Evolutionary conservation across 2,113 vertebrate genomes (phyloP).

Genomic region (Columbina picui): DNA sequence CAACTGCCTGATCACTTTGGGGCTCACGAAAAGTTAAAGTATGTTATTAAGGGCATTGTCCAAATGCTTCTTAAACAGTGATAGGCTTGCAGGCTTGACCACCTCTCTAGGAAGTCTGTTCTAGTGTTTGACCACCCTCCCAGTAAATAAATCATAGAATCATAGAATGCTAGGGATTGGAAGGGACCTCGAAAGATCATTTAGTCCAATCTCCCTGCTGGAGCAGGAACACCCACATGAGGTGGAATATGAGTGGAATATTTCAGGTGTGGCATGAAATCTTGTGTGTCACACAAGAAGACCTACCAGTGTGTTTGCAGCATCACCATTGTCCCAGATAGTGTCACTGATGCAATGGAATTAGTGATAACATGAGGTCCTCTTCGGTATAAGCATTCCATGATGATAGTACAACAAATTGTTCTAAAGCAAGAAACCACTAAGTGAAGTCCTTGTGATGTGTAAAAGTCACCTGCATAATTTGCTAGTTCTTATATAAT

Average conservation of each 20-base stretch:
- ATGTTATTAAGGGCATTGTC: too few relatives aligned
- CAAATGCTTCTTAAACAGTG: too few relatives aligned
- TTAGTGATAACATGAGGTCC: neutral
- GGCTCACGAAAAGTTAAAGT: neutral
- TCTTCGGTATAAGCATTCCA: neutral
- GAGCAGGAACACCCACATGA: too few relatives aligned
- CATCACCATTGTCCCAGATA: neutral
- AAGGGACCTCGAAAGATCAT: too few relatives aligned
- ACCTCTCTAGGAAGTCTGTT: too few relatives aligned
- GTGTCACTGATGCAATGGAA: neutral
- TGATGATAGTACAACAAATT: neutral
- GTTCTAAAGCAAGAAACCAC: neutral
- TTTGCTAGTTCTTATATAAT: neutral
- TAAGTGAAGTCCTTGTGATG: neutral
- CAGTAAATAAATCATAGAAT: too few relatives aligned
- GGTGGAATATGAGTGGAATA: too few relatives aligned
- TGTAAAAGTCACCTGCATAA: neutral
- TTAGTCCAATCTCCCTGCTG: too few relatives aligned
- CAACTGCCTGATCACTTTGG: neutral
- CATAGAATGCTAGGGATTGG: too few relatives aligned
- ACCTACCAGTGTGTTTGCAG: neutral
- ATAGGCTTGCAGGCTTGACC: too few relatives aligned
- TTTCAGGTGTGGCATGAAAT: neutral
- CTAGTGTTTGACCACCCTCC: too few relatives aligned
- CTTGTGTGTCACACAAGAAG: neutral